Evolutionary conservation across 1,140 invertebrate genomes (phyloP), one percentile per base, ranked within the genome.

Genomic region (Calycopis cecrops): DNA sequence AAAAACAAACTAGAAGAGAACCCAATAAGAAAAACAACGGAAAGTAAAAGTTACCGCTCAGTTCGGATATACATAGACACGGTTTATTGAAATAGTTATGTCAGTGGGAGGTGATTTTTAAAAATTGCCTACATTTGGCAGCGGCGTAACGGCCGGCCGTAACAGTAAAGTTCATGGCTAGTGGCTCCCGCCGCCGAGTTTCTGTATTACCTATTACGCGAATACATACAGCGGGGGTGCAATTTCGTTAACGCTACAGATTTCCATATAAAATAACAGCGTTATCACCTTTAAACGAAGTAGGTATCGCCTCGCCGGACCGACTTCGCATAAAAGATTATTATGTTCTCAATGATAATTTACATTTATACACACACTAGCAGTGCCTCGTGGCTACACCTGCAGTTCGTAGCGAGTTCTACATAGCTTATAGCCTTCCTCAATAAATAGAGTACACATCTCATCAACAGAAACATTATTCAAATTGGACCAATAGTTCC

Each of bases 91-190:
- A 79, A 85, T 78, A 85, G 79, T 79, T 76, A 80, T 76, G 69
- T 69, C 38, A 56, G 65, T 59, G 38, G 69, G 63, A 65, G 73
- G 76, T 78, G 77, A 82, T 85, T 82, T 80, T 79, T 71, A 77
- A 83, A 82, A 85, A 85, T 77, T 78, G 73, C 78, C 71, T 70
- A 73, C 73, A 77, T 74, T 79, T 63, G 67, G 69, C 60, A 77
- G 67, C 71, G 75, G 73, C 79, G 76, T 81, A 81, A 85, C 75
- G 72, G 69, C 51, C n/a, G 57, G 61, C 72, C 57, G 84, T 86
- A 86, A 86, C 79, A 86, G 73, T 86, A 81, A 83, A 76, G 79
- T 78, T 83, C 79, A 84, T 80, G 76, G 75, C 76, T 73, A 60
- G 76, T 77, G 65, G 74, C 76, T 68, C 69, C 68, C 63, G 69